Percentiles rank a stretch among this genome's conserved stretches.
Conservation (phyloP, 1,140 invertebrate species). For the Drosophila melanogaster region Release_6_plus_ISO1_MT NT_033779.5:3626501-3627000, state of each 20-base stretch:
- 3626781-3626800: conserved; percentile 23
- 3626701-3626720: conserved; percentile 45
- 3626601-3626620: background rate
- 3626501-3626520: conserved; percentile 44
- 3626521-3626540: conserved; percentile 6
- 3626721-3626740: conserved; percentile 61
- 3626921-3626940: conserved; percentile 71
- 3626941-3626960: conserved; percentile 74
- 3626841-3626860: conserved; percentile 19
- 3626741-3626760: conserved; percentile 51
- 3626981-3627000: conserved; percentile 78
- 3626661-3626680: conserved; percentile 67
- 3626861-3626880: conserved; percentile 45
- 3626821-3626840: conserved; percentile 51
- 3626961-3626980: conserved; percentile 60
- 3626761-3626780: conserved; percentile 77
- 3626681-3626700: conserved; percentile 61
- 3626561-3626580: conserved; percentile 66
- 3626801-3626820: conserved; percentile 46
- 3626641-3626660: conserved; percentile 68
- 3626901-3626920: conserved; percentile 74
- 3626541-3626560: conserved; percentile 42
- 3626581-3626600: conserved; percentile 4
- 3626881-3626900: conserved; percentile 61
- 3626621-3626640: conserved; percentile 58